These are phyloP conservation scores for Amphimallon solstitiale DNA, from an alignment of 2,888 invertebrate genomes.

Conservation along the genomic window DNA sequence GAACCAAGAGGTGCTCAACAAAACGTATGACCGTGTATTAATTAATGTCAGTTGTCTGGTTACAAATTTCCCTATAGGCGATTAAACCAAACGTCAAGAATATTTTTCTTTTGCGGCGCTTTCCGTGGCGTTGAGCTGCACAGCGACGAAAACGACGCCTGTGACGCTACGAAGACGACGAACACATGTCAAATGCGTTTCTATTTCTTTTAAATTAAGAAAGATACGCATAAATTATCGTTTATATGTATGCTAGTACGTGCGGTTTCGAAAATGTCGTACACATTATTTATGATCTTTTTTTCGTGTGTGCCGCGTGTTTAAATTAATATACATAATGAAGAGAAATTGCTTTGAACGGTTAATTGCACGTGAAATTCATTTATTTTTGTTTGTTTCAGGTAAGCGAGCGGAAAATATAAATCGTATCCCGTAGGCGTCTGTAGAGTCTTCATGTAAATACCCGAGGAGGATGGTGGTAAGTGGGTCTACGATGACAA, in stretches of 20 bases:
- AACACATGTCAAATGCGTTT: conserved; percentile 16
- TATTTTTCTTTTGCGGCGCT: background rate
- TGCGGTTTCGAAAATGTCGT: background rate
- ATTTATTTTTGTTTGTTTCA: conserved; percentile 35
- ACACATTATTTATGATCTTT: conserved; percentile 9
- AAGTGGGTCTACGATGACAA: too few species aligned
- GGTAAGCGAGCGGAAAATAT: conserved; percentile 11
- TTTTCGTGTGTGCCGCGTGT: background rate
- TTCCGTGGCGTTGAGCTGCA: background rate
- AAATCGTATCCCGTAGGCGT: background rate
- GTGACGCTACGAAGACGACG: background rate
- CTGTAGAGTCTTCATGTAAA: too few species aligned
- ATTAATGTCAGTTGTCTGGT: conserved; percentile 33
- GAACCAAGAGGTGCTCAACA: background rate
- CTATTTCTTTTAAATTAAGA: conserved; percentile 5
- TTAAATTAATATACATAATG: conserved; percentile 1
- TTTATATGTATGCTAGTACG: too few species aligned
- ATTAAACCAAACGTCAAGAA: conserved; percentile 9
- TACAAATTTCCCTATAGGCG: background rate
- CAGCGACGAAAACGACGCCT: too few species aligned
- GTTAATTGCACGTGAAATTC: background rate
- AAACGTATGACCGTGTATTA: conserved; percentile 35
- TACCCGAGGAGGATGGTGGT: too few species aligned
- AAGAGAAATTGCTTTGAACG: background rate
- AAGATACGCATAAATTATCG: background rate